phyloP scores from a whole-genome alignment of 2,888 invertebrate genomes.

The Limenitis camilla region DNA sequence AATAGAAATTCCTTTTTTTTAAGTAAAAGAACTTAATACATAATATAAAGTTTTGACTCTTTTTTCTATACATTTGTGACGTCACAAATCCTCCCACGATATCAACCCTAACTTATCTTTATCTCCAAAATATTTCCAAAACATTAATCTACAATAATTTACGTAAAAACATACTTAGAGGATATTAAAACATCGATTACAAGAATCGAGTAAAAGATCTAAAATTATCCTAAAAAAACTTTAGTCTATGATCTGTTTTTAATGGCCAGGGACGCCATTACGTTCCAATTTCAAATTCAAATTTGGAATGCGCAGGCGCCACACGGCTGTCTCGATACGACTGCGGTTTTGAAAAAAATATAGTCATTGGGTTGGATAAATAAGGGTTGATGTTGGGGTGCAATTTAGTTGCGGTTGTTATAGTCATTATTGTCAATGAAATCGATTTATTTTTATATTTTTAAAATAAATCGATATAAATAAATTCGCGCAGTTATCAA shows the following conservation, averaged over 20 bases:
- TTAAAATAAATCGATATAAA: no score
- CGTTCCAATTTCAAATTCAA: slow-evolving; percentile 58
- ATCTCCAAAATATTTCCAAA: no score
- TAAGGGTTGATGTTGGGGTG: slow-evolving; percentile 29
- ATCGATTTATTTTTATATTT: no score
- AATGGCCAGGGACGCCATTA: slow-evolving; percentile 55
- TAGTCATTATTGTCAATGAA: slow-evolving; percentile 15
- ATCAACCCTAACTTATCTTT: no score
- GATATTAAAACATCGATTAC: slow-evolving; percentile 29
- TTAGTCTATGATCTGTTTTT: slow-evolving; percentile 63
- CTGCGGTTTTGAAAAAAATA: slow-evolving; percentile 48
- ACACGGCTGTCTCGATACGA: slow-evolving; percentile 42
- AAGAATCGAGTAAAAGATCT: slow-evolving; percentile 39
- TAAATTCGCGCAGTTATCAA: no score
- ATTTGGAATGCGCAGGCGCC: slow-evolving; percentile 51
- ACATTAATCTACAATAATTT: no score
- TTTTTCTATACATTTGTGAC: no score
- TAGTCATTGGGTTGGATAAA: slow-evolving; percentile 40
- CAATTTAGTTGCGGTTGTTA: slow-evolving; percentile 23
- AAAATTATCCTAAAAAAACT: slow-evolving; percentile 39
- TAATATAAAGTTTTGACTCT: no score
- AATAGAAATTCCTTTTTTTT: no score
- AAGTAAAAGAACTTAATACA: no score
- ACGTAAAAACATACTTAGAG: neutral
- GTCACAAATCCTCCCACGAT: no score